Base-by-base conservation (phyloP, 2,888 invertebrate genomes). In the Sericinus montela region DNA sequence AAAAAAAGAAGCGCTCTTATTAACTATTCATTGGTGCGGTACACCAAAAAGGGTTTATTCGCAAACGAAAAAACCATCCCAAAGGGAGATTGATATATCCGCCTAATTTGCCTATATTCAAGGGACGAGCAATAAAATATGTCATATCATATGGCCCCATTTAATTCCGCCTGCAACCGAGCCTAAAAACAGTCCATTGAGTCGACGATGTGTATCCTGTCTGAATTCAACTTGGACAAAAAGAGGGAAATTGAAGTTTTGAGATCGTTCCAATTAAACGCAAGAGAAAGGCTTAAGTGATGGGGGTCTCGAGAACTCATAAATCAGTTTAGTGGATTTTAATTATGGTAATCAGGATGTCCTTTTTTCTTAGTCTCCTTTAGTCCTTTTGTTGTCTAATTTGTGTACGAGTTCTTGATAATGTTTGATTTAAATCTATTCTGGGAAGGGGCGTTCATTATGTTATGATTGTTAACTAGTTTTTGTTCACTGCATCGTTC, bases 41-140 rank as follows among this genome's bases (percentile, higher is more conserved):
- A 49, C 50, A 62, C 63, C 65, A 67, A 69, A 72, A 55, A 66
- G 66, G 61, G 52, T 45, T 50, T 55, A 55, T 51, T 54, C 63
- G 63, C 62, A 58, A 62, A 59, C 59, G 56, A 62, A 62, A 69
- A 80, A 78, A 73, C 52, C 57, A 51, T 51, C 57, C 54, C 50
- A 58, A 56, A 62, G 67, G 65, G 58, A 77, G 86, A 87, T 84
- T 83, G 86, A 84, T 79, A 84, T 86, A 85, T 87, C 87, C 87
- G 75, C 72, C 86, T 87, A 87, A 87, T 87, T 87, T 86, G 82
- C 75, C 77, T 83, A 72, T 69, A 72, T 67, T 59, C 67, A 65
- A 69, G 65, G 62, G 61, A 63, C 63, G 59, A 61, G 69, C 78
- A 83, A 83, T 84, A 81, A 84, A 81, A 80, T 80, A 81, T 80